Evolutionary conservation across 2,888 invertebrate genomes (phyloP).

Genomic region (Eucera pruinosa): DNA sequence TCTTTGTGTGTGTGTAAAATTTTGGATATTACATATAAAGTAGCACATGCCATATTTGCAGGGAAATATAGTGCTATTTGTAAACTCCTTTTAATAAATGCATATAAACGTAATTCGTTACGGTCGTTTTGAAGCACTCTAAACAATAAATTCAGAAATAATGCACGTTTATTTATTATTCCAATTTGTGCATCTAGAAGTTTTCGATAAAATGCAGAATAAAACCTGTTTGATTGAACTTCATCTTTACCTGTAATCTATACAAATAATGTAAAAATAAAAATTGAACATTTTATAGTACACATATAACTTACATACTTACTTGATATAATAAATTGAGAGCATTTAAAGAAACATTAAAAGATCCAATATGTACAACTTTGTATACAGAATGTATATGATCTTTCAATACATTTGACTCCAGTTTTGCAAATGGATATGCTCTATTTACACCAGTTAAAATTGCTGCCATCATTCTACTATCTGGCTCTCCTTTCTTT

Average conservation of each 20-base stretch:
- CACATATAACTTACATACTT: constrained; percentile 66
- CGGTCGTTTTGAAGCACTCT: constrained; percentile 93
- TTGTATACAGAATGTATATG: constrained; percentile 92
- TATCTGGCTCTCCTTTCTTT: constrained; percentile 93
- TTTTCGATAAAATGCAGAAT: constrained; percentile 95
- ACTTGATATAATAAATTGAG: constrained; percentile 86
- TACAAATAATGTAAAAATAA: constrained; percentile 18
- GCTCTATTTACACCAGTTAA: constrained; percentile 93
- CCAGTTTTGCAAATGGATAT: constrained; percentile 91
- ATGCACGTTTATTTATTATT: constrained; percentile 89
- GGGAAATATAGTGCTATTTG: constrained; percentile 90
- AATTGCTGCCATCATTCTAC: constrained; percentile 93
- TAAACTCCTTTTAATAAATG: constrained; percentile 94
- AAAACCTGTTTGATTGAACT: constrained; percentile 87
- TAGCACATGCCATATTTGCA: constrained; percentile 92
- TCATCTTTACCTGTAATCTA: constrained; percentile 77
- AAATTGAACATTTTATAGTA: constrained; percentile 2
- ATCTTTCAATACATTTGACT: constrained; percentile 86
- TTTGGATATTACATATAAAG: constrained; percentile 92
- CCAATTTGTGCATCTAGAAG: constrained; percentile 90
- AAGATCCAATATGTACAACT: constrained; percentile 92
- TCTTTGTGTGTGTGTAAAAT: constrained; percentile 73
- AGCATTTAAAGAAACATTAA: constrained; percentile 88
- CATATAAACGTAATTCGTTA: constrained; percentile 89
- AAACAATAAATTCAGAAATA: constrained; percentile 94